Conservation (phyloP, 1,140 invertebrate genomes). For the Apis florea region DNA sequence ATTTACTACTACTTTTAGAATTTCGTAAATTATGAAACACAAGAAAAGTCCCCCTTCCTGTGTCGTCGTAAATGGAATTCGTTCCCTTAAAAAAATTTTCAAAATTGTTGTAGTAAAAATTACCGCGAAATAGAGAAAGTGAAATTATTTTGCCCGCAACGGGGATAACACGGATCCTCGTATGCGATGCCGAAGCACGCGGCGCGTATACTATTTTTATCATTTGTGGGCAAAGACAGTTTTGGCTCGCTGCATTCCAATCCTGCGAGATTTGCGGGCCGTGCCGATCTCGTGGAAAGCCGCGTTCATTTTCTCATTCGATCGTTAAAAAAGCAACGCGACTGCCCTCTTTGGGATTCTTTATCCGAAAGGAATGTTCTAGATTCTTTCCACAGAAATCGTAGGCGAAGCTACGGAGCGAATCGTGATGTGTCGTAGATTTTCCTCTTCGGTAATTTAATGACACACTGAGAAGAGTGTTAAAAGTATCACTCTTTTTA, state of each 20-base stretch:
- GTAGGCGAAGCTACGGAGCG: too few species aligned
- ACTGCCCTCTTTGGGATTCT: neutral
- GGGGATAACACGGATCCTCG: conserved; percentile 1
- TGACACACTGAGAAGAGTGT: neutral
- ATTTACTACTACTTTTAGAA: too few species aligned
- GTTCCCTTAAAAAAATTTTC: neutral
- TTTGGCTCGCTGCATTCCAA: conserved; percentile 40
- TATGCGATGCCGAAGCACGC: conserved; percentile 5
- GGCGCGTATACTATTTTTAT: conserved; percentile 39
- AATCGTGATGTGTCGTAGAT: too few species aligned
- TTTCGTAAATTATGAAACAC: too few species aligned
- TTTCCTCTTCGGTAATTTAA: neutral
- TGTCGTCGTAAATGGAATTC: neutral
- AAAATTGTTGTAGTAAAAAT: neutral
- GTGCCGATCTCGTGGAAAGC: conserved; percentile 9
- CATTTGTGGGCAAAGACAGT: conserved; percentile 33
- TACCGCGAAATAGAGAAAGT: neutral
- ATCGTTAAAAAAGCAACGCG: neutral
- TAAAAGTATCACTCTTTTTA: neutral
- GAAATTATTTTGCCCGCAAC: conserved; percentile 6
- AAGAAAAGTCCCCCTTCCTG: too few species aligned
- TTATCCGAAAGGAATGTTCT: neutral
- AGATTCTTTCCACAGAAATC: neutral
- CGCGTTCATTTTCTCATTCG: neutral
- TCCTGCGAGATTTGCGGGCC: conserved; percentile 38